Percentiles rank a stretch among this genome's conserved stretches.
Evolutionary conservation across 2,888 invertebrate genomes (phyloP).

Genomic region (Chalcis sispes): DNA sequence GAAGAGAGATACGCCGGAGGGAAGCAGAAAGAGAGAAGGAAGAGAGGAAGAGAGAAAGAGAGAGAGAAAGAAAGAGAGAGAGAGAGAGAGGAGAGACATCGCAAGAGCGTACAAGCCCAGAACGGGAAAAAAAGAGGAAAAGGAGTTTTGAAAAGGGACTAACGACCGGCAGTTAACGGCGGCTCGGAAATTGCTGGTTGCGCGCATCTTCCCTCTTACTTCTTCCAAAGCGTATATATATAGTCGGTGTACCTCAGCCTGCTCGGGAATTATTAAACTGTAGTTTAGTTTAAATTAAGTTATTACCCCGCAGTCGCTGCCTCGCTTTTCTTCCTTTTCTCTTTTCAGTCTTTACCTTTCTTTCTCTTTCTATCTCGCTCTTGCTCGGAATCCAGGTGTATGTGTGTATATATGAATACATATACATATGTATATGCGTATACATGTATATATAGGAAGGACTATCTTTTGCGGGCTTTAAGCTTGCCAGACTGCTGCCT

Average conservation of each 20-base stretch:
- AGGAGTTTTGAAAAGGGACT: constrained; percentile 76
- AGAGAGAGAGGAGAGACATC: constrained; percentile 36
- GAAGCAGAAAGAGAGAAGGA: not conserved
- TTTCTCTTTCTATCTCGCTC: constrained; percentile 35
- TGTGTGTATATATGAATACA: not conserved
- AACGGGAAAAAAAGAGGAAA: constrained; percentile 62
- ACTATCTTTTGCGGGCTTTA: not conserved
- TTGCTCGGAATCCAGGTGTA: constrained; percentile 1
- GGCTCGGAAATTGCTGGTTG: constrained; percentile 77
- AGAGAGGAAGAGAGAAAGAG: not conserved
- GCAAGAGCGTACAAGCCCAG: constrained; percentile 63
- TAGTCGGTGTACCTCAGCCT: constrained; percentile 64
- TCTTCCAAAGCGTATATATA: constrained; percentile 21
- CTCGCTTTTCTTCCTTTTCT: constrained; percentile 66
- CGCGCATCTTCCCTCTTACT: constrained; percentile 66
- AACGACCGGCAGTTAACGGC: constrained; percentile 77
- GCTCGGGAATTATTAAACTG: constrained; percentile 76
- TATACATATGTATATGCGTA: not conserved
- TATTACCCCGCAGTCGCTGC: constrained; percentile 72
- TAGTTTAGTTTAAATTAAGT: constrained; percentile 77
- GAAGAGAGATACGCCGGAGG: constrained; percentile 18
- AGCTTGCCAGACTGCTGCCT: too few species aligned
- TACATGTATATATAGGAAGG: constrained; percentile 5
- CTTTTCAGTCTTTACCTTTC: constrained; percentile 30
- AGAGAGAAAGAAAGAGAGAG: constrained; percentile 8